Percentiles rank a stretch among this genome's conserved stretches.
phyloP scores from a whole-genome alignment of 2,888 invertebrate genomes.

The Platerodrilus igneus region DNA sequence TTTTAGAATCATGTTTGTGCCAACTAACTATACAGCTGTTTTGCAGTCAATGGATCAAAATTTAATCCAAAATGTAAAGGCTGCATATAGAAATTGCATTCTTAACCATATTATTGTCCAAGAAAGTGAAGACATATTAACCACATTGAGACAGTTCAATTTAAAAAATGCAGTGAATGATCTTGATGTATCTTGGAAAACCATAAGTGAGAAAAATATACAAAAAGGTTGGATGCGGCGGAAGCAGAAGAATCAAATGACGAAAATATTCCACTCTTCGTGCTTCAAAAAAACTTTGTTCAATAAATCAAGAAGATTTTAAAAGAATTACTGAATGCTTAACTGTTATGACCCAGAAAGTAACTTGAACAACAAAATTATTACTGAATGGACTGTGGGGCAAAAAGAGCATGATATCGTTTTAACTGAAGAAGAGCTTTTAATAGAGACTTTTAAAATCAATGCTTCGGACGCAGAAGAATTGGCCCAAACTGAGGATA shows the following conservation, averaged over 20 bases:
- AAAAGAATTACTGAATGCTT: too few relatives aligned
- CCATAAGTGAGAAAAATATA: too few relatives aligned
- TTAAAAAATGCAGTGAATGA: conserved; percentile 11
- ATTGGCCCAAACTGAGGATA: neutral
- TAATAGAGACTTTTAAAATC: neutral
- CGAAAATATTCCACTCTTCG: conserved; percentile 1
- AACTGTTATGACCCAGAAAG: conserved; percentile 4
- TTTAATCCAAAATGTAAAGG: conserved; percentile 11
- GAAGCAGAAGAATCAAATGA: conserved; percentile 1
- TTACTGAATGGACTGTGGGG: conserved; percentile 4
- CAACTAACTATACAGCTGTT: conserved; percentile 13
- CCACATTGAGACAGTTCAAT: conserved; percentile 7
- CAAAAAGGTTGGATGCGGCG: neutral
- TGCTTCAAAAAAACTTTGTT: conserved; percentile 1
- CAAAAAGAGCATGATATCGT: neutral
- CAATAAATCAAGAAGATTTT: conserved; percentile 1
- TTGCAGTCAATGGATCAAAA: conserved; percentile 17
- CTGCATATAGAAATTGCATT: conserved; percentile 8
- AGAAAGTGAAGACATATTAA: conserved; percentile 8
- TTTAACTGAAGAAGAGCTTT: conserved; percentile 4
- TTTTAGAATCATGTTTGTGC: conserved; percentile 12
- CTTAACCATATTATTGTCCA: conserved; percentile 2
- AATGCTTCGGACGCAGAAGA: neutral
- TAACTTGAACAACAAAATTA: neutral
- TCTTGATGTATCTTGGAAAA: too few relatives aligned